phyloP scores from a whole-genome alignment of 2,888 invertebrate genomes.

The Criorhina ranunculi region DNA sequence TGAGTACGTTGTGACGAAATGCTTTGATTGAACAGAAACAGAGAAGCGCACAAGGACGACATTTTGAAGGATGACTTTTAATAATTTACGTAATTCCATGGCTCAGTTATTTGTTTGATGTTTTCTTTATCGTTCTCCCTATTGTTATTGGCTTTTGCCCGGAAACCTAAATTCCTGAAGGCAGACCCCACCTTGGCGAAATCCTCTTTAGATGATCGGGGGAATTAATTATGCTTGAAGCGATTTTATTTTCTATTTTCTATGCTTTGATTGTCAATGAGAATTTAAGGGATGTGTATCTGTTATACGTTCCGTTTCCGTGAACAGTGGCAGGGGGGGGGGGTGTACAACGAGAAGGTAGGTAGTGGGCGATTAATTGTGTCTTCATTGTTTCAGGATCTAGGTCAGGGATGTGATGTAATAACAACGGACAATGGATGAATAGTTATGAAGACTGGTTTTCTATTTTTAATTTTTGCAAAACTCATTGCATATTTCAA shows the following conservation, averaged over 20 bases:
- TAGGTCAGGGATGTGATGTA: constrained; percentile 66
- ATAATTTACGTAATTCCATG: constrained; percentile 34
- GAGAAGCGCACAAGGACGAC: not conserved
- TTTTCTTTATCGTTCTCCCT: not conserved
- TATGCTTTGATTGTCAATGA: constrained; percentile 14
- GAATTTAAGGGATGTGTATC: constrained; percentile 17
- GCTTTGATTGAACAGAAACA: no score
- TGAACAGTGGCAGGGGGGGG: no score
- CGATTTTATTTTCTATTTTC: constrained; percentile 1
- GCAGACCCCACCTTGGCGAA: not conserved
- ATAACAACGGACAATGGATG: constrained; percentile 47
- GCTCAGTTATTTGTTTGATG: constrained; percentile 18
- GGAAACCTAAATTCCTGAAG: not conserved
- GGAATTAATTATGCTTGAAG: constrained; percentile 54
- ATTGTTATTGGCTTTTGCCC: not conserved
- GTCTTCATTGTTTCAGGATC: constrained; percentile 41
- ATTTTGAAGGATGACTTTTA: constrained; percentile 24
- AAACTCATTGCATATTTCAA: not conserved
- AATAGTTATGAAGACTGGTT: constrained; percentile 29
- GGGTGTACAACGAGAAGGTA: constrained; percentile 9
- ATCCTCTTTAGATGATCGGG: constrained; percentile 35
- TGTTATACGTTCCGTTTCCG: constrained; percentile 14
- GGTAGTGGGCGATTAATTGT: constrained; percentile 32
- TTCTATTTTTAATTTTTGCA: constrained; percentile 18
- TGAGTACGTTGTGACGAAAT: no score